Evolutionary conservation across 2,888 invertebrate species (phyloP).

Genomic region (Camptogramma bilineatum): DNA sequence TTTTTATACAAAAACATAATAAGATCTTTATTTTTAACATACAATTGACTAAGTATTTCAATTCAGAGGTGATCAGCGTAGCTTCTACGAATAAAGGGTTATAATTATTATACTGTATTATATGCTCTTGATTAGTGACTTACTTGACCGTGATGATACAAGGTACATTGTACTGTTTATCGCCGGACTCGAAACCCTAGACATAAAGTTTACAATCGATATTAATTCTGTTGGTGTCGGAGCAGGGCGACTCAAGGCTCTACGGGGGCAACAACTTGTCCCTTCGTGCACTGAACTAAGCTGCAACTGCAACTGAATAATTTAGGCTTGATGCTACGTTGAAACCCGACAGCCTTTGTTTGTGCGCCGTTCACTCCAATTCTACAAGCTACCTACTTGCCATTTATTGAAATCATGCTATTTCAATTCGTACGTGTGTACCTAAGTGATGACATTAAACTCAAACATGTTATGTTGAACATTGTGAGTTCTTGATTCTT

Average conservation of each 20-base stretch:
- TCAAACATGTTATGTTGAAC: constrained; percentile 1
- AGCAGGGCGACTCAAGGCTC: constrained; percentile 65
- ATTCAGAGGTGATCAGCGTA: background rate
- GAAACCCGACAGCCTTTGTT: constrained; percentile 34
- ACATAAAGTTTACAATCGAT: constrained; percentile 40
- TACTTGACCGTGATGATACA: constrained; percentile 41
- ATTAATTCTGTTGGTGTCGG: constrained; percentile 44
- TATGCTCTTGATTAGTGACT: constrained; percentile 37
- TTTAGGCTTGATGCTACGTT: constrained; percentile 55
- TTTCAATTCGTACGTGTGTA: constrained; percentile 8
- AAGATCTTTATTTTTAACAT: background rate
- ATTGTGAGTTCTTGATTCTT: background rate
- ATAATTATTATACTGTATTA: constrained; percentile 21
- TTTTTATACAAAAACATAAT: background rate
- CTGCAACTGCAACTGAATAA: constrained; percentile 62
- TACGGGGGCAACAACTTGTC: constrained; percentile 73
- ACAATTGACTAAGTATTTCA: background rate
- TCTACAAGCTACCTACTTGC: constrained; percentile 16
- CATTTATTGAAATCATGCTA: constrained; percentile 27
- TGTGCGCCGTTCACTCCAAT: constrained; percentile 29
- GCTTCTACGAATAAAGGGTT: constrained; percentile 32
- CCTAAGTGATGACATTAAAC: constrained; percentile 10
- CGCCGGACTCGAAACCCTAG: constrained; percentile 30
- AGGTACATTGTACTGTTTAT: constrained; percentile 38
- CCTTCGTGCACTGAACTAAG: constrained; percentile 72